Percentiles rank a stretch among this genome's conserved stretches.
Conservation (phyloP, 2,888 invertebrate genomes). For the Melipona bicolor region DNA sequence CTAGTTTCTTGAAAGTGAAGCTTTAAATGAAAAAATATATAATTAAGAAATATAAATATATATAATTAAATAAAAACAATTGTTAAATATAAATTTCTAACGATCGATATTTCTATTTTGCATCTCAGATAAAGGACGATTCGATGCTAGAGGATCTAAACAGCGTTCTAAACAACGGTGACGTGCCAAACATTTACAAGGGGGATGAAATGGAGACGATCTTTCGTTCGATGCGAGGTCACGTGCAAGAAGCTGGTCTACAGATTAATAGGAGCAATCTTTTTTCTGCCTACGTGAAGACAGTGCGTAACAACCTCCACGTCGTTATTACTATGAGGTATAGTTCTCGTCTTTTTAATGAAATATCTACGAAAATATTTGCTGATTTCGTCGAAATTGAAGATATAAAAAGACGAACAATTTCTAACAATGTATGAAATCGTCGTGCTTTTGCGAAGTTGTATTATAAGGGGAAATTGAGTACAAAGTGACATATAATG, state of each 20-base stretch:
- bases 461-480: too few species aligned
- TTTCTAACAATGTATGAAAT: not conserved
- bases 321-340: slow-evolving; percentile 91
- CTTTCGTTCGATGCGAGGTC: slow-evolving; percentile 90
- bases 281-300: slow-evolving; percentile 92
- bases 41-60: too few species aligned
- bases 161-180: slow-evolving; percentile 94
- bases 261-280: slow-evolving; percentile 93
- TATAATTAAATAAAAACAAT: not conserved
- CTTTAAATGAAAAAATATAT: too few species aligned
- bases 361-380: not conserved
- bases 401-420: not conserved
- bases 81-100: not conserved
- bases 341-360: not conserved
- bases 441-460: too few species aligned
- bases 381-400: not conserved
- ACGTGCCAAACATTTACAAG: slow-evolving; percentile 95
- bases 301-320: slow-evolving; percentile 93
- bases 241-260: slow-evolving; percentile 90
- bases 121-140: slow-evolving; percentile 91
- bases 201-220: slow-evolving; percentile 92
- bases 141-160: slow-evolving; percentile 95
- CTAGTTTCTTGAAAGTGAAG: too few species aligned
- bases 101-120: not conserved
- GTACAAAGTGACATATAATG: too few species aligned